phyloP scores from a whole-genome alignment of 2,888 invertebrate species.

The Phania funesta region DNA sequence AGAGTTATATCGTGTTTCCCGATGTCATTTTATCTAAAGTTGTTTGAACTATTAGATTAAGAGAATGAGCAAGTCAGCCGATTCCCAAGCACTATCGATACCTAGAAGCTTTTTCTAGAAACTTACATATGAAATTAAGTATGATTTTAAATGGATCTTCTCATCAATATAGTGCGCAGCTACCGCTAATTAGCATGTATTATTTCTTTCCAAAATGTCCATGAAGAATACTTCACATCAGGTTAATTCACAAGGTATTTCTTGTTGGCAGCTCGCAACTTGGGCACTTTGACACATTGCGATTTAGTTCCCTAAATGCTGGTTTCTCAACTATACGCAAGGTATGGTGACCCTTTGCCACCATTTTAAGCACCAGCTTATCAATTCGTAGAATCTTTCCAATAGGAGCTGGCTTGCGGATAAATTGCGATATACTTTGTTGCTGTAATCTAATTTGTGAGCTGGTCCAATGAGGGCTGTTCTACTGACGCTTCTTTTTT shows the following conservation, averaged over 20 bases:
- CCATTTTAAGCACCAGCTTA: neutral
- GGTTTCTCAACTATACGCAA: neutral
- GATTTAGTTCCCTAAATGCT: neutral
- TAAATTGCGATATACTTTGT: neutral
- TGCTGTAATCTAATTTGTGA: too few relatives aligned
- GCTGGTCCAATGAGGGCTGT: too few relatives aligned
- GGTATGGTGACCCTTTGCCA: neutral
- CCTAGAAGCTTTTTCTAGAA: too few relatives aligned
- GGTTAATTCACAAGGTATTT: neutral
- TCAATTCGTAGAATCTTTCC: neutral
- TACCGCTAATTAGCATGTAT: neutral
- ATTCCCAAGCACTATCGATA: too few relatives aligned
- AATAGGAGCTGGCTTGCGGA: neutral
- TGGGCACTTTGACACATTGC: neutral
- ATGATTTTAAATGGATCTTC: slow-evolving; percentile 44
- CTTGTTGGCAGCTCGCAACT: neutral
- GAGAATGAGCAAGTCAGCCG: too few relatives aligned
- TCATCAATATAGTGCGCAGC: slow-evolving; percentile 10
- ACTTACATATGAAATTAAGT: too few relatives aligned
- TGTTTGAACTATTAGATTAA: too few relatives aligned
- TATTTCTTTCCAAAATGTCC: neutral
- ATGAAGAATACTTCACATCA: neutral
- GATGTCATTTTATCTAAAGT: neutral
- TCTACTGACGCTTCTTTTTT: too few relatives aligned
- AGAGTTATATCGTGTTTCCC: too few relatives aligned